These are phyloP conservation scores for Cathartes aura DNA, from an alignment of 2,113 vertebrate genomes.

Conservation along the genomic window DNA sequence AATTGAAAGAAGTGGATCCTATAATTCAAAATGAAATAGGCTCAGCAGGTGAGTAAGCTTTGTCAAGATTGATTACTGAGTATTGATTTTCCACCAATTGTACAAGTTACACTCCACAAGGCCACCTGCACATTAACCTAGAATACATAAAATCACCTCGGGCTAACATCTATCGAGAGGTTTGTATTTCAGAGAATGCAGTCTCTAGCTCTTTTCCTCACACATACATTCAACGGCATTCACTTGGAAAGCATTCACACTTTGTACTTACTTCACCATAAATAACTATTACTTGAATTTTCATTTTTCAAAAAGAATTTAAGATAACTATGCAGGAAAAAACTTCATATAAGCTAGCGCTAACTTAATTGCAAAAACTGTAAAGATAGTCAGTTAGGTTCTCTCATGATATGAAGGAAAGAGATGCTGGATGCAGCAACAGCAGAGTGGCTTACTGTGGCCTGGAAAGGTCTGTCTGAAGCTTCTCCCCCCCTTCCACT, in stretches of 20 bases:
- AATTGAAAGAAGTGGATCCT: conserved; percentile 50
- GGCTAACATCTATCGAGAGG: background rate
- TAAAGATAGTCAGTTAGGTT: background rate
- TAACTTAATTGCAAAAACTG: background rate
- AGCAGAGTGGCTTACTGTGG: conserved; percentile 87
- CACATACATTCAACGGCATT: background rate
- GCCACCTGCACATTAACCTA: conserved; percentile 20
- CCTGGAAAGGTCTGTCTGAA: conserved; percentile 96
- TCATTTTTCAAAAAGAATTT: background rate
- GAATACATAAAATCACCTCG: background rate
- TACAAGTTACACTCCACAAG: conserved; percentile 21
- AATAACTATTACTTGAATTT: background rate
- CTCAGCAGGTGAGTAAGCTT: conserved; percentile 57
- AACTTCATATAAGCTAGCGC: background rate
- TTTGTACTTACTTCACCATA: background rate
- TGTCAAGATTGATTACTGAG: conserved; percentile 48
- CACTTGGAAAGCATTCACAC: background rate
- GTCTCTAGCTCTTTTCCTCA: background rate
- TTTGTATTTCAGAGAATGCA: background rate
- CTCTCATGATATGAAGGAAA: background rate
- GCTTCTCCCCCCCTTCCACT: conserved; percentile 95
- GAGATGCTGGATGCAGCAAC: background rate
- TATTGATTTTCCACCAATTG: conserved; percentile 46
- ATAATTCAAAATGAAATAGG: conserved; percentile 47
- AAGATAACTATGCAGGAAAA: background rate